Conservation (phyloP, 1,140 invertebrate genomes). For the Phenacoccus solenopsis region DNA sequence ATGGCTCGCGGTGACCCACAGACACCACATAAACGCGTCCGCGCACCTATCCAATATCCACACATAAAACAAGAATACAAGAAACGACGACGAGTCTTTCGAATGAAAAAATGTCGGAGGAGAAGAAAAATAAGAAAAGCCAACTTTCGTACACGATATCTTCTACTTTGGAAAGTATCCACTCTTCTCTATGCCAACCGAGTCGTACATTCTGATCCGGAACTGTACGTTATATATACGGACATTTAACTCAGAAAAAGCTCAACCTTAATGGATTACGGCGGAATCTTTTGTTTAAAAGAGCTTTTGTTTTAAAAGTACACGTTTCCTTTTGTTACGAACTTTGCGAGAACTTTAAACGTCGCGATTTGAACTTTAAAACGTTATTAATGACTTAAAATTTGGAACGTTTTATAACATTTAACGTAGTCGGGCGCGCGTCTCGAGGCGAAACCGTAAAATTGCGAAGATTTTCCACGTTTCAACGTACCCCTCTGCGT, state of each 20-base stretch:
- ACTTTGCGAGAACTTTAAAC: conserved; percentile 16
- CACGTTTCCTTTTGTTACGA: conserved; percentile 13
- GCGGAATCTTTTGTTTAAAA: conserved; percentile 5
- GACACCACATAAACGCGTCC: no score
- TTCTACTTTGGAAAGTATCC: no score
- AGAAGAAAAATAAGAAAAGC: no score
- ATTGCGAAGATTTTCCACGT: no score
- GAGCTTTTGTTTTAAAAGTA: conserved; percentile 17
- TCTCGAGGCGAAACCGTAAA: no score
- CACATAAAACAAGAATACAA: no score
- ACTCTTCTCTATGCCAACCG: neutral
- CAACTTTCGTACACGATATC: no score
- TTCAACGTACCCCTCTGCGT: neutral
- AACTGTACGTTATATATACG: neutral
- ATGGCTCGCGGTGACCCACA: no score
- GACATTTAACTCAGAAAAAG: conserved; percentile 11
- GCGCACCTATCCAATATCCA: no score
- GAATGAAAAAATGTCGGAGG: no score
- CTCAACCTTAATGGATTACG: conserved; percentile 16
- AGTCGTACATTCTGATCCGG: neutral
- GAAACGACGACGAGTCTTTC: no score
- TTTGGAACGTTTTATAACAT: conserved; percentile 6
- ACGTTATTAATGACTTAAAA: conserved; percentile 13
- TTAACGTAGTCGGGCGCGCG: neutral
- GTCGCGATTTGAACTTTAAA: conserved; percentile 16